Evolutionary conservation across 1,140 invertebrate genomes (phyloP), one percentile per base, ranked within the genome.

Genomic region (Bactericera cockerelli): DNA sequence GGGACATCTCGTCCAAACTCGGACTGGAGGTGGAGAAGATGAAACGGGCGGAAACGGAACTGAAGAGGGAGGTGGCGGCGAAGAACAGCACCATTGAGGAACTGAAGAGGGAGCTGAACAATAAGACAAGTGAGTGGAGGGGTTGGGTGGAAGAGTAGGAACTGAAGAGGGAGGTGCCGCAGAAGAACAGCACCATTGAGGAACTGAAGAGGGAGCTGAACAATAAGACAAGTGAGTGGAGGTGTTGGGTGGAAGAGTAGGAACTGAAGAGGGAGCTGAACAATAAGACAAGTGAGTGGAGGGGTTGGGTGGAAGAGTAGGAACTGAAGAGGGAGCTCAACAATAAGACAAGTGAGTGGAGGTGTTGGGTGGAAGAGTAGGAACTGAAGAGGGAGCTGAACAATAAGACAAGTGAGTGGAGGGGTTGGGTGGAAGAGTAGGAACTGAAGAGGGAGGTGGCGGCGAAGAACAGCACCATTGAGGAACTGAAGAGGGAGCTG

Each of bases 71-170:
- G 63, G 65, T 87, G 14, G 75, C 78, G 3, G 82, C 84, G 70
- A 86, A 84, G 62, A 81, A 79, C 61, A 71, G 77, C 0, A 77
- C 81, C 42, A 79, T 88, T 25, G 86, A 89, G 49, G 84, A 87
- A 66, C 68, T 89, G 1, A 83, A 84, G 62, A 84, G 84, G 71
- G 86, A 89, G 64, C 69, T 87, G 55, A 81, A 83, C 59, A 79
- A 77, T 56, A 88, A 87, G 74, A 81, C 79, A 57, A 75, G 82
- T 84, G 70, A 73, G 67, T 68, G 56, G 1, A 77, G 78, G 3
- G 84, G 88, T 66, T 87, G 84, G 78, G 86, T 89, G 64, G 78
- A 79, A 14, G 79, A 82, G 0, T 80, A 81, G 42, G 86, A 86
- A 66, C 72, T 86, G 1, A 73, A 86, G 70, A 62, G 89, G 62